Percentiles rank a stretch among this genome's conserved stretches.
Evolutionary conservation across 2,797 vertebrate genomes (phyloP).

Genomic region (Halcyon leucocephala): DNA sequence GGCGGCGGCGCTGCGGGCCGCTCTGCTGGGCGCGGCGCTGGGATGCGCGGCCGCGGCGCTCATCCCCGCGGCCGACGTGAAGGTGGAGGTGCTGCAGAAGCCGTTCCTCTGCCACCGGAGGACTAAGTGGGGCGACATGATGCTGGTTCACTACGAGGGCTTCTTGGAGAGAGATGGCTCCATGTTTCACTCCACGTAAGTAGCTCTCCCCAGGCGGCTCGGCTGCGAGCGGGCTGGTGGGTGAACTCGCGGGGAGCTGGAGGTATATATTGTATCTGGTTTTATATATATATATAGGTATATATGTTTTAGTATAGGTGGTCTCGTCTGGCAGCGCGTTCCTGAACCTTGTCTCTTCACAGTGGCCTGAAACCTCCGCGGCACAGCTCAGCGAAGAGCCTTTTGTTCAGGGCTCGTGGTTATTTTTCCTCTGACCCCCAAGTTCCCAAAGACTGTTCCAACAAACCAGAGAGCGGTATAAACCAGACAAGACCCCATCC

Average conservation of each 20-base stretch:
- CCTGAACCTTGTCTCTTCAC: not conserved
- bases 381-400: not conserved
- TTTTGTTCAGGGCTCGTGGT: not conserved
- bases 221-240: not conserved
- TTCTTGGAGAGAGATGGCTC: slow-evolving; percentile 92
- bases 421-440: no score
- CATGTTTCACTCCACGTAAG: slow-evolving; percentile 94
- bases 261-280: no score
- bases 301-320: fast-evolving
- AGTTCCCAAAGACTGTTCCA: no score
- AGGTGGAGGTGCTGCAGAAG: slow-evolving; percentile 90
- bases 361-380: fast-evolving
- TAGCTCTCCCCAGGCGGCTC: not conserved
- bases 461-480: no score
- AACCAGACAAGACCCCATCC: no score
- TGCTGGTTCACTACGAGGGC: slow-evolving; percentile 93
- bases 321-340: not conserved
- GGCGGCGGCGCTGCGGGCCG: slow-evolving; percentile 69
- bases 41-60: slow-evolving; percentile 80
- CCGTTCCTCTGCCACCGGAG: slow-evolving; percentile 90
- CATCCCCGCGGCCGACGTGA: slow-evolving; percentile 92
- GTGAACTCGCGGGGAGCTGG: not conserved
- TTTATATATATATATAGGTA: no score
- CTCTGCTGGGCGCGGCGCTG: slow-evolving; percentile 63
- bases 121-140: slow-evolving; percentile 91